Conservation (phyloP, 2,113 vertebrate genomes). For the Calidris pugnax region DNA sequence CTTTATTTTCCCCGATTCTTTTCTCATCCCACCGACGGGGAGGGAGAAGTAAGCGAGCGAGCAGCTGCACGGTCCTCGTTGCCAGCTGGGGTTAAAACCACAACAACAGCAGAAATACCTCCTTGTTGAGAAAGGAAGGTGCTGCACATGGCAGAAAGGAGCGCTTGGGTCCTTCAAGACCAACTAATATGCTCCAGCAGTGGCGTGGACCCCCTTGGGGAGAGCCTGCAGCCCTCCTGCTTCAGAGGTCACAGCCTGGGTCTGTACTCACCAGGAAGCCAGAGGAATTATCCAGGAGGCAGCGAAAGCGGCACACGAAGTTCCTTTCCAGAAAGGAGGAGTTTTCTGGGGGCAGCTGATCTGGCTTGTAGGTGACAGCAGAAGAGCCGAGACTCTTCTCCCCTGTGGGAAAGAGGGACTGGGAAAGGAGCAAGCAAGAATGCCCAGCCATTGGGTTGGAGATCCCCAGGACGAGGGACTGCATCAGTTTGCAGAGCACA, state of each 20-base stretch:
- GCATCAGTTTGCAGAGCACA: neutral
- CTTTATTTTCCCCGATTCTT: neutral
- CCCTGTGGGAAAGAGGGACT: neutral
- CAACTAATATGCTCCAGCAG: neutral
- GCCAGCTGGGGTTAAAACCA: neutral
- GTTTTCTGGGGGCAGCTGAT: constrained; percentile 79
- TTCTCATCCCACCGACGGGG: neutral
- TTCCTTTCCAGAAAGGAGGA: constrained; percentile 81
- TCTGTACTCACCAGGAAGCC: constrained; percentile 78
- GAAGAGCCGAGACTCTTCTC: neutral
- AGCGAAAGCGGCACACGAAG: constrained; percentile 82
- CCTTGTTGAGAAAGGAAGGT: neutral
- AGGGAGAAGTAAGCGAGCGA: neutral
- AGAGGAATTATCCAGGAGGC: constrained; percentile 83
- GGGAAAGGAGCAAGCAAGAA: neutral
- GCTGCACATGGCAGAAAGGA: neutral
- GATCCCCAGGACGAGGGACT: neutral
- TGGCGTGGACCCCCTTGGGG: accelerated
- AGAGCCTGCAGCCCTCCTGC: neutral
- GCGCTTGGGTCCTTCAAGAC: accelerated
- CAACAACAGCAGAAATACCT: neutral
- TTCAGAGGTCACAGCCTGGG: accelerated
- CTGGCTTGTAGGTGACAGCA: constrained; percentile 20
- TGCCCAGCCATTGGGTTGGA: neutral
- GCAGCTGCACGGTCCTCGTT: neutral